Conservation (phyloP, 2,888 invertebrate genomes). For the Trypoxylon attenuatum region DNA sequence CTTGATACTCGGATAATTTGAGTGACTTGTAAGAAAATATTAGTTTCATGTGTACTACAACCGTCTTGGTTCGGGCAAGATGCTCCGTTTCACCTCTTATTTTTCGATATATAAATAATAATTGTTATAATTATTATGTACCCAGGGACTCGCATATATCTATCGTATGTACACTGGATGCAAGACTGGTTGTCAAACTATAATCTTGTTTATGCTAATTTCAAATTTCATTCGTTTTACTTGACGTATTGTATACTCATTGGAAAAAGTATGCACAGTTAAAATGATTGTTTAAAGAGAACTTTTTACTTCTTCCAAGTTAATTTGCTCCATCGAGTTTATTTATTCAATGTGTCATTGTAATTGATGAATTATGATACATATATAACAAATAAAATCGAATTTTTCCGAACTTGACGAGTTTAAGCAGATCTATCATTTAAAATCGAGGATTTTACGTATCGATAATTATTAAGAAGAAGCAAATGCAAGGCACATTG, state of each 20-base stretch:
- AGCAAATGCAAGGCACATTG: not conserved
- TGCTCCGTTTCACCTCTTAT: slow-evolving; percentile 32
- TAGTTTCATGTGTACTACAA: not conserved
- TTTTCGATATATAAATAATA: slow-evolving; percentile 32
- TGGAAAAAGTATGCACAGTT: slow-evolving; percentile 20
- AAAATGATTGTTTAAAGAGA: slow-evolving; percentile 14
- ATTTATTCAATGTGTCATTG: no score
- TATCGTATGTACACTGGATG: slow-evolving; percentile 23
- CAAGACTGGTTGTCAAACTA: slow-evolving; percentile 27
- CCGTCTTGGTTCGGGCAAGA: slow-evolving; percentile 31
- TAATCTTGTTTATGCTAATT: slow-evolving; percentile 13
- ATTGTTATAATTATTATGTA: slow-evolving; percentile 54
- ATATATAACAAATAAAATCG: no score
- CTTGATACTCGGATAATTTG: not conserved
- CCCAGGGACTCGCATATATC: slow-evolving; percentile 45
- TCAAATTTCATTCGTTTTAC: slow-evolving; percentile 8
- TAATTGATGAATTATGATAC: no score
- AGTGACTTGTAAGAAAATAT: slow-evolving; percentile 9
- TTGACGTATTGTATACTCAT: slow-evolving; percentile 15
- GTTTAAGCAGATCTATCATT: no score
- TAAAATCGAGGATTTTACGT: no score
- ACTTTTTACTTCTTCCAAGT: slow-evolving; percentile 15
- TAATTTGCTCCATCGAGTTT: slow-evolving; percentile 37
- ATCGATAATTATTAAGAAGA: no score
- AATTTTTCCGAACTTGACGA: no score